phyloP scores from a whole-genome alignment of 2,797 vertebrate genomes.

The Florisuga fusca region DNA sequence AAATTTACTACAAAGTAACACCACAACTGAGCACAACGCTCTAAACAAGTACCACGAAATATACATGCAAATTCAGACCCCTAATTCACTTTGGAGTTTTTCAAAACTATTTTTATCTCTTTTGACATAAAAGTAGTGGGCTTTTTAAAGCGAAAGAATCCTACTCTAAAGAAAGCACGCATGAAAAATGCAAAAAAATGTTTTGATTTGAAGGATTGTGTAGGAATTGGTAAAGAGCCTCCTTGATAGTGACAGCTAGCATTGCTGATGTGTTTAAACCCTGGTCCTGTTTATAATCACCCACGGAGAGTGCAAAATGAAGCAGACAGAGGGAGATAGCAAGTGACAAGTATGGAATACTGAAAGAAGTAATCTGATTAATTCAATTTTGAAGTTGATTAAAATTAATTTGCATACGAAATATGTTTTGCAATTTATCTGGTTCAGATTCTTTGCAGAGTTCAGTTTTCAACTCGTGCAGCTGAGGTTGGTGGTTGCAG shows the following conservation, averaged over 20 bases:
- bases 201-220: neutral
- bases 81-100: neutral
- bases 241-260: neutral
- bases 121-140: neutral
- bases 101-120: neutral
- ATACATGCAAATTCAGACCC: neutral
- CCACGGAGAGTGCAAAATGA: neutral
- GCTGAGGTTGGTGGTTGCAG: neutral
- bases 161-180: neutral
- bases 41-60: neutral
- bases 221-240: neutral
- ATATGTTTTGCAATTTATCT: neutral
- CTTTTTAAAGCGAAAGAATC: neutral
- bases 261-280: neutral
- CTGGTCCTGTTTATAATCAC: constrained; percentile 5
- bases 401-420: constrained; percentile 49
- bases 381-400: constrained; percentile 26
- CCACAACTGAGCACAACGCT: neutral
- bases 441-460: neutral
- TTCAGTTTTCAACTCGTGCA: neutral
- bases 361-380: constrained; percentile 30
- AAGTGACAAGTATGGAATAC: constrained; percentile 30
- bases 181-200: neutral
- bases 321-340: neutral
- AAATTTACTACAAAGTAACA: neutral